Conservation (phyloP, 2,888 invertebrate species). For the Deilephila porcellus region DNA sequence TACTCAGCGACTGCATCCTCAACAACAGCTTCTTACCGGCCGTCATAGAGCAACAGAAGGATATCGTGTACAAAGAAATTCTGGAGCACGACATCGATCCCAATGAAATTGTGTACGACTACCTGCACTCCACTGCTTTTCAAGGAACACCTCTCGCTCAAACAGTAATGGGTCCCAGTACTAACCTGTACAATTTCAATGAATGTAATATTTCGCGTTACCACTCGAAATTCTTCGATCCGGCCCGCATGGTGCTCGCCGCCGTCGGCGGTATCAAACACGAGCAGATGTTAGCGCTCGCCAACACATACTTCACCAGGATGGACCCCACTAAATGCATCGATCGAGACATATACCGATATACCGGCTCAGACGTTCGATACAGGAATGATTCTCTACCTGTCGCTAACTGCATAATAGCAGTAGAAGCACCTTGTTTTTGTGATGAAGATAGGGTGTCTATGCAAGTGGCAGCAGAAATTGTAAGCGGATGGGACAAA, state of each 20-base stretch:
- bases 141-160: constrained; percentile 74
- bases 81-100: constrained; percentile 61
- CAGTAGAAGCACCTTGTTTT: constrained; percentile 97
- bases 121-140: constrained; percentile 74
- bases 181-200: constrained; percentile 86
- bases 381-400: constrained; percentile 96
- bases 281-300: constrained; percentile 90
- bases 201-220: constrained; percentile 90
- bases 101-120: constrained; percentile 65
- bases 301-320: constrained; percentile 88
- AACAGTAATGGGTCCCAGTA: constrained; percentile 86
- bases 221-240: constrained; percentile 93
- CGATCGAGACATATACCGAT: constrained; percentile 85
- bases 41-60: constrained; percentile 68
- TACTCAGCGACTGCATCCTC: constrained; percentile 96
- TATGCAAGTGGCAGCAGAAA: constrained; percentile 95
- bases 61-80: constrained; percentile 66
- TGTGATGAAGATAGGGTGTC: constrained; percentile 94
- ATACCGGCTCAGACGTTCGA: constrained; percentile 94
- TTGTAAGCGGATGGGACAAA: constrained; percentile 95
- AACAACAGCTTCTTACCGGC: constrained; percentile 85
- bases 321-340: constrained; percentile 85
- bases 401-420: constrained; percentile 94
- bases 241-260: constrained; percentile 95
- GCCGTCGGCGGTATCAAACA: constrained; percentile 97